Conservation (phyloP, 2,113 vertebrate species). For the Syngnathus typhle region DNA sequence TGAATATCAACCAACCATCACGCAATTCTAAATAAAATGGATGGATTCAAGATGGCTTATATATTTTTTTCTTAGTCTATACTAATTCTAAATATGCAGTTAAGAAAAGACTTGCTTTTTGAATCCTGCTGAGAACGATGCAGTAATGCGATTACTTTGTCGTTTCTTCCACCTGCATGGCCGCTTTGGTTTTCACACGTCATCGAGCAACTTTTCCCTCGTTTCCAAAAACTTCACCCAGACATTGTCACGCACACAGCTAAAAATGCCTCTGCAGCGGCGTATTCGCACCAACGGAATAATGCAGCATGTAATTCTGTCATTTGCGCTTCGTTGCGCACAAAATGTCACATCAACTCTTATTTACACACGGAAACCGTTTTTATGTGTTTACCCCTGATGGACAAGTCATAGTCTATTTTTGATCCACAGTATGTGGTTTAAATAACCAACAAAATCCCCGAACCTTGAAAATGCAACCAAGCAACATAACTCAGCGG, state of each 20-base stretch:
- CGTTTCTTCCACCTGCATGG: conserved; percentile 6
- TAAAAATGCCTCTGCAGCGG: conserved; percentile 18
- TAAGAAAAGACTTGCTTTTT: background rate
- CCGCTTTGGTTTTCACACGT: conserved; percentile 30
- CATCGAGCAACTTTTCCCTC: conserved; percentile 28
- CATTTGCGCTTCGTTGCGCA: conserved; percentile 23
- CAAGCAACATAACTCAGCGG: too few species aligned
- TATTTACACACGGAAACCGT: background rate
- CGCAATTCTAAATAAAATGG: background rate
- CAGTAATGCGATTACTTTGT: background rate
- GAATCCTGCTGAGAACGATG: background rate
- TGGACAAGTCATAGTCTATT: background rate
- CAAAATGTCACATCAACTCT: background rate
- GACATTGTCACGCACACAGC: conserved; percentile 23
- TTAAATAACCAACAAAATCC: too few species aligned
- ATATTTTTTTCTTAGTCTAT: background rate
- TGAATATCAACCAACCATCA: background rate
- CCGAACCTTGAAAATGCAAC: too few species aligned
- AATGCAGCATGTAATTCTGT: conserved; percentile 31
- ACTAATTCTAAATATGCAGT: background rate
- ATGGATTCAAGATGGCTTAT: background rate
- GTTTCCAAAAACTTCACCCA: conserved; percentile 45
- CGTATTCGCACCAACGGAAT: conserved; percentile 13
- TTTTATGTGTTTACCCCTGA: background rate
- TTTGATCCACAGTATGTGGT: too few species aligned